A percentile compares a stretch with the other conserved stretches of the same genome.
Conservation (phyloP, 1,140 invertebrate species). For the Bombus consobrinus region DNA sequence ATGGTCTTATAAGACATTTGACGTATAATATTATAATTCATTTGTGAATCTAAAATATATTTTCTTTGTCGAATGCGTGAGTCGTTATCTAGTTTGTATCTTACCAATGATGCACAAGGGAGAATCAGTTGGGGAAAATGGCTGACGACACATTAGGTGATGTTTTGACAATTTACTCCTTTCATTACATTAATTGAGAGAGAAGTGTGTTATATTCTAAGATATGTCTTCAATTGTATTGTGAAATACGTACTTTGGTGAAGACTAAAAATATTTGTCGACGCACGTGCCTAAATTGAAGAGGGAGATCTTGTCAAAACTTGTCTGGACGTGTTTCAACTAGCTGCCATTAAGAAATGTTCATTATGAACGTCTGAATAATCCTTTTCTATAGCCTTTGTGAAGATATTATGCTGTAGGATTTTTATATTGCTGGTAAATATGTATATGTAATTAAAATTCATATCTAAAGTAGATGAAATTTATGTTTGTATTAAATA, state of each 20-base stretch:
- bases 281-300: not conserved
- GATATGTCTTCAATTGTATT: constrained; percentile 9
- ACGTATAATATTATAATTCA: no score
- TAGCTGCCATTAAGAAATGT: constrained; percentile 45
- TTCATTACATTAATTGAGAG: constrained; percentile 26
- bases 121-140: constrained; percentile 65
- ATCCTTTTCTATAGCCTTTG: not conserved
- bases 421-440: constrained; percentile 23
- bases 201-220: constrained; percentile 27
- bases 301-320: constrained; percentile 38
- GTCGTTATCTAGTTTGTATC: constrained; percentile 9
- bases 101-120: constrained; percentile 32
- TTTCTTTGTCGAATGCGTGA: not conserved
- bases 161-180: constrained; percentile 68
- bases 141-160: constrained; percentile 55
- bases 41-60: not conserved
- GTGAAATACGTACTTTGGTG: constrained; percentile 8
- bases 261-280: constrained; percentile 11
- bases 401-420: not conserved
- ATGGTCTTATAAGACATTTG: no score
- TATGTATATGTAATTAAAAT: not conserved
- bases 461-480: not conserved
- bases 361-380: constrained; percentile 37
- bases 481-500: not conserved
- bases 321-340: constrained; percentile 53